A percentile compares a stretch with the other conserved stretches of the same genome.
phyloP scores from a whole-genome alignment of 1,140 invertebrate genomes.

The Mactra quadrangularis region DNA sequence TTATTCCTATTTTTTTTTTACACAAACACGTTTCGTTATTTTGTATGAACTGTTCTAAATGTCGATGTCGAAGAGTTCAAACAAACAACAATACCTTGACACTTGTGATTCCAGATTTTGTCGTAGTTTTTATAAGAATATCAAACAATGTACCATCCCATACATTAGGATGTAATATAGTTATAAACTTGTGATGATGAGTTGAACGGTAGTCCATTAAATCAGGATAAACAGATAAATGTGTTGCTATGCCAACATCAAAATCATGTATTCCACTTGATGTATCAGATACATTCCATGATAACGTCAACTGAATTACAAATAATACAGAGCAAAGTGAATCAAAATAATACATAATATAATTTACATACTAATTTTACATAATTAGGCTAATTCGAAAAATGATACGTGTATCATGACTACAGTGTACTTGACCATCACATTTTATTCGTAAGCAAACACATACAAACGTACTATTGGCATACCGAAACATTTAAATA shows the following conservation, averaged over 20 bases:
- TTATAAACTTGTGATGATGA: conserved; percentile 14
- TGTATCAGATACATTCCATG: conserved; percentile 21
- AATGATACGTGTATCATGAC: too few species aligned
- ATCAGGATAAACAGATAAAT: conserved; percentile 4
- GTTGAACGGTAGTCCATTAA: conserved; percentile 18
- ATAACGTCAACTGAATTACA: conserved; percentile 17
- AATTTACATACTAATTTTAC: too few species aligned
- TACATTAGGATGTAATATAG: conserved; percentile 31
- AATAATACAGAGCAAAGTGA: background rate
- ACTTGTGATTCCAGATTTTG: conserved; percentile 15
- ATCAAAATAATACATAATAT: too few species aligned
- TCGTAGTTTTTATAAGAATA: conserved; percentile 27
- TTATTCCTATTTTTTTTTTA: too few species aligned
- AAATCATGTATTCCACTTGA: conserved; percentile 24
- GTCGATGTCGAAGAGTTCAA: too few species aligned
- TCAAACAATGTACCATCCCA: conserved; percentile 38
- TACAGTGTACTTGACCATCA: too few species aligned
- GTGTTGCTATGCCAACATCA: conserved; percentile 38
- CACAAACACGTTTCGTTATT: too few species aligned
- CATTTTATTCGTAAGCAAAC: too few species aligned
- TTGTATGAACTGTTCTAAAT: too few species aligned
- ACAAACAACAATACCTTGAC: conserved; percentile 7
- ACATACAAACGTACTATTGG: too few species aligned
- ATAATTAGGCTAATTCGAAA: too few species aligned
- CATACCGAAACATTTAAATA: too few species aligned